phyloP scores from a whole-genome alignment of 2,888 invertebrate genomes.

The Heliconius sara region DNA sequence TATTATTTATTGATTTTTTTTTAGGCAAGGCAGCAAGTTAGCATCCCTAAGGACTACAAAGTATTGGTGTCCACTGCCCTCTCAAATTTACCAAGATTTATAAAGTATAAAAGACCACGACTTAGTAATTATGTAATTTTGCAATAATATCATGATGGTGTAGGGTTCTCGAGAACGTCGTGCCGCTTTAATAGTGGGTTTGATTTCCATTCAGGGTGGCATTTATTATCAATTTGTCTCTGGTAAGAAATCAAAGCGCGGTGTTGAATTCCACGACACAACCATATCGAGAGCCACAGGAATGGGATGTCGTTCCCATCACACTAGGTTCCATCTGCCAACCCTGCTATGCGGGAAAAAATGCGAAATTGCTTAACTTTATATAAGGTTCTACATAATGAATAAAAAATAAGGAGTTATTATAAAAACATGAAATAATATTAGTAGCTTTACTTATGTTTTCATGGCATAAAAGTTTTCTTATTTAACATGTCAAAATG shows the following conservation, averaged over 20 bases:
- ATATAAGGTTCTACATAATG: conserved; percentile 23
- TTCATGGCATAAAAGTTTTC: background rate
- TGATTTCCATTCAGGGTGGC: no score
- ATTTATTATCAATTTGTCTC: no score
- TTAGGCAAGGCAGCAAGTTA: conserved; percentile 86
- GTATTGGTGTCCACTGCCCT: conserved; percentile 88
- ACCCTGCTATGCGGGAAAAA: background rate
- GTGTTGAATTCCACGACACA: no score
- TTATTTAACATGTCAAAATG: conserved; percentile 16
- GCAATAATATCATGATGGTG: conserved; percentile 19
- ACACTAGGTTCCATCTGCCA: background rate
- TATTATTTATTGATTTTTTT: conserved; percentile 49
- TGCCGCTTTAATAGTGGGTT: no score
- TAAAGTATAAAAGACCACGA: conserved; percentile 86
- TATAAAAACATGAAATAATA: background rate
- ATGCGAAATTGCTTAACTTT: background rate
- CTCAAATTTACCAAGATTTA: conserved; percentile 88
- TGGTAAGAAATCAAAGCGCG: no score
- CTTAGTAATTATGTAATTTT: conserved; percentile 60
- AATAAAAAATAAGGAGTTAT: conserved; percentile 31
- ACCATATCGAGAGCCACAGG: background rate
- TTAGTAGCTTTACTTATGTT: conserved; percentile 6
- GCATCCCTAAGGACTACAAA: conserved; percentile 86
- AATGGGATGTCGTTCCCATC: background rate
- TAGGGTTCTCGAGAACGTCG: no score